Percentiles rank a stretch among this genome's conserved stretches.
Conservation (phyloP, 2,888 invertebrate species). For the Argyresthia goedartella region DNA sequence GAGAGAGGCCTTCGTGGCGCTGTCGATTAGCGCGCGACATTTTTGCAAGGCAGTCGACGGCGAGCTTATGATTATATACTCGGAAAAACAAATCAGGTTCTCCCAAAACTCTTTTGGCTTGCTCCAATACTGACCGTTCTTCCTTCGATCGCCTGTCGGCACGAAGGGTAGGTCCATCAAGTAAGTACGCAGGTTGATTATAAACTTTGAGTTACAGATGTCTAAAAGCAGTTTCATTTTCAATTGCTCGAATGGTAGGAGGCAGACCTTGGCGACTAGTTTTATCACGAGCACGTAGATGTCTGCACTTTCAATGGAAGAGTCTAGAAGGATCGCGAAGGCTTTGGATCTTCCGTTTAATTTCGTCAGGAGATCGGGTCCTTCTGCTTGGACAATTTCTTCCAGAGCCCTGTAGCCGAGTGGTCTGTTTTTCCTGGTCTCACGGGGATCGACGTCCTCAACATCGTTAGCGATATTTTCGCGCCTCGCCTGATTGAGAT, state of each 20-base stretch:
- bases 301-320: conserved; percentile 32
- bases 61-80: conserved; percentile 37
- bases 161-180: conserved; percentile 41
- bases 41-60: conserved; percentile 38
- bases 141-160: conserved; percentile 15
- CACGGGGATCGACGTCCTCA: neutral
- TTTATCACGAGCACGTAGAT: conserved; percentile 40
- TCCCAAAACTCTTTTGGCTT: conserved; percentile 42
- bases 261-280: conserved; percentile 43
- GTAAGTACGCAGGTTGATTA: conserved; percentile 31
- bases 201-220: conserved; percentile 41
- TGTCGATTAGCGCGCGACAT: conserved; percentile 41
- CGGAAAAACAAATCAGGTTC: conserved; percentile 36
- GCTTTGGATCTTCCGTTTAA: conserved; percentile 31
- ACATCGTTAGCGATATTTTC: neutral
- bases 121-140: conserved; percentile 38
- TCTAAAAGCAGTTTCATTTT: conserved; percentile 38
- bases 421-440: conserved; percentile 1
- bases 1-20: conserved; percentile 30
- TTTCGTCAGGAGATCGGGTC: conserved; percentile 34
- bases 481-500: no score
- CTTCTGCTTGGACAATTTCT: conserved; percentile 32
- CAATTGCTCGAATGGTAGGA: conserved; percentile 36
- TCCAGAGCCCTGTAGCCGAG: conserved; percentile 34
- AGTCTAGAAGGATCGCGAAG: conserved; percentile 35